These are phyloP conservation scores for Taxidea taxus DNA, from an alignment of 2,113 vertebrate genomes.

Conservation along the genomic window DNA sequence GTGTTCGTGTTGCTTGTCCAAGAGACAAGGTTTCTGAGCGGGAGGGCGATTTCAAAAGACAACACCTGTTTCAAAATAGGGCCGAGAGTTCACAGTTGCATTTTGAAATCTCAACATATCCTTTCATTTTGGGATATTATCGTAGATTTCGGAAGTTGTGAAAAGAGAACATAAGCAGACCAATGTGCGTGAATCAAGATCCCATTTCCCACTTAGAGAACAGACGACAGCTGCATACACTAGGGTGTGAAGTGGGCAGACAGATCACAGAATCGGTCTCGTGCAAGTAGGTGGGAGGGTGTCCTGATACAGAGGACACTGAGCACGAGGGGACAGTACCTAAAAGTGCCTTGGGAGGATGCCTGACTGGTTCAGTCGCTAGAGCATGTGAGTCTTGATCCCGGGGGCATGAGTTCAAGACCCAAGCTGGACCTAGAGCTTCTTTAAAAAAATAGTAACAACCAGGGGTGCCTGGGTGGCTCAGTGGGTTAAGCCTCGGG, in stretches of 20 bases:
- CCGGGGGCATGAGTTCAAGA: not conserved
- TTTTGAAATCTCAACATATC: slow-evolving; percentile 22
- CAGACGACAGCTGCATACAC: not conserved
- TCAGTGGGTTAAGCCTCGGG: no score
- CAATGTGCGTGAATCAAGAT: not conserved
- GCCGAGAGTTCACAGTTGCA: not conserved
- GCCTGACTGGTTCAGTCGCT: not conserved
- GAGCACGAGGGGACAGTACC: not conserved
- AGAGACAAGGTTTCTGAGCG: not conserved
- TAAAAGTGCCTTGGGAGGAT: not conserved
- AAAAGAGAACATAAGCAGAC: not conserved
- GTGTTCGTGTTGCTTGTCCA: not conserved
- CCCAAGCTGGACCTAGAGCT: not conserved
- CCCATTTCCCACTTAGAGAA: not conserved
- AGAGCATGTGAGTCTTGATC: not conserved
- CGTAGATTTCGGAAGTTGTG: not conserved
- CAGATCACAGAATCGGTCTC: not conserved
- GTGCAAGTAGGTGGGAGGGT: not conserved
- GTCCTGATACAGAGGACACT: not conserved
- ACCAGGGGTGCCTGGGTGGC: no score
- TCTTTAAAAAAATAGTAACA: not conserved
- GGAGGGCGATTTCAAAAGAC: slow-evolving; percentile 32
- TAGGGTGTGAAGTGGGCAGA: not conserved
- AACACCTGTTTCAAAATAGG: slow-evolving; percentile 45
- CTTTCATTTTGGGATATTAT: not conserved